Conservation (phyloP, 2,113 vertebrate species). For the Oophaga pumilio region DNA sequence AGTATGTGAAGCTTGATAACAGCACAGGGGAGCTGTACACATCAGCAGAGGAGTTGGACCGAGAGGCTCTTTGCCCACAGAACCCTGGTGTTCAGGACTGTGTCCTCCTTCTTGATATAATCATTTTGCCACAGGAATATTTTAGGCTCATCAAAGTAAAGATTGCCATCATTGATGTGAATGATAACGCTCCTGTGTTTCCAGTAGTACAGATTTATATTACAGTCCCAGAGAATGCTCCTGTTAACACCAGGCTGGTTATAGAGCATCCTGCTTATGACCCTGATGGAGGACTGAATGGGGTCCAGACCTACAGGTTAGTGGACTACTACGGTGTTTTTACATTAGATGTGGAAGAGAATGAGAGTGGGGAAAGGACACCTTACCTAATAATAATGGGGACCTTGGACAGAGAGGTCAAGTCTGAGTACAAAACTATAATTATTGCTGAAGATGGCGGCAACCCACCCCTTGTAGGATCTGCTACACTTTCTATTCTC, state of each 20-base stretch:
- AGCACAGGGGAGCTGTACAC: slow-evolving; percentile 87
- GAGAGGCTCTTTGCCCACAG: slow-evolving; percentile 84
- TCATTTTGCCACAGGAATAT: slow-evolving; percentile 92
- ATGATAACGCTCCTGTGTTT: slow-evolving; percentile 90
- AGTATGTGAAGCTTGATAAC: slow-evolving; percentile 89
- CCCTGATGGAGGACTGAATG: slow-evolving; percentile 81
- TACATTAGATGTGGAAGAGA: slow-evolving; percentile 93
- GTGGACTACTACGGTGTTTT: slow-evolving; percentile 88
- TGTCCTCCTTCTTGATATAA: slow-evolving; percentile 86
- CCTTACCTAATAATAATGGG: slow-evolving; percentile 92
- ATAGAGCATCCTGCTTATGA: slow-evolving; percentile 92
- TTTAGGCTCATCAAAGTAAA: slow-evolving; percentile 95
- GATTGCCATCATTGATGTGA: slow-evolving; percentile 88
- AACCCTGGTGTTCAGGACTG: slow-evolving; percentile 74
- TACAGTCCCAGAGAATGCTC: slow-evolving; percentile 88
- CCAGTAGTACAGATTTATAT: slow-evolving; percentile 83
- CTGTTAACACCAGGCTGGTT: slow-evolving; percentile 83
- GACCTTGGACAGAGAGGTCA: slow-evolving; percentile 84
- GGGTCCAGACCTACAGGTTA: slow-evolving; percentile 93
- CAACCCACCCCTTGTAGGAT: slow-evolving; percentile 84
- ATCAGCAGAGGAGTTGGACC: slow-evolving; percentile 85
- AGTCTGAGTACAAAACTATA: slow-evolving; percentile 85
- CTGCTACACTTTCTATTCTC: slow-evolving; percentile 86
- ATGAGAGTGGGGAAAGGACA: slow-evolving; percentile 89
- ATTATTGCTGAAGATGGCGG: slow-evolving; percentile 94